Base-by-base conservation (phyloP, 2,797 vertebrate genomes). In the Kryptolebias ocellatus region DNA sequence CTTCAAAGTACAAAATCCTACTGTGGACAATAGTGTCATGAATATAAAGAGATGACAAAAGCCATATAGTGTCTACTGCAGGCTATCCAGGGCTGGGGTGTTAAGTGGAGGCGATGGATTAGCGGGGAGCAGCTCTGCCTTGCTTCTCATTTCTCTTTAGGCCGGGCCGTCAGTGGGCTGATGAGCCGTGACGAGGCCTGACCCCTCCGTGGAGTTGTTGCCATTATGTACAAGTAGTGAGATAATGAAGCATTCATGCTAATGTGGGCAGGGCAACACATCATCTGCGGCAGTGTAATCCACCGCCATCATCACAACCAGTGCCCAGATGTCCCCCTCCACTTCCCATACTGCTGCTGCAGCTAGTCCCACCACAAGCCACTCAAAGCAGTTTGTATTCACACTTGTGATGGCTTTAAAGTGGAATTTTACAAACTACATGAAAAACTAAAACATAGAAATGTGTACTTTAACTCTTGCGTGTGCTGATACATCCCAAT, bases 171-270 rank as follows among this genome's bases (percentile, higher is more conserved):
- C 93, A 92, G 90, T 91, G 72, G 89, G 90, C 90, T 94, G 93
- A 95, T 95, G 94, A 95, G 93, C 90, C 92, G 87, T 92, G 91
- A 79, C 90, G 85, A 87, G 92, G 83, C 90, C 92, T 94, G 93
- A 94, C 93, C 93, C 91, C 92, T 93, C 90, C 53, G 87, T 92
- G 92, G 91, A 90, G 90, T 90, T 89, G 90, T 93, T 94, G 90
- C 92, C 92, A 95, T 95, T 94, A 95, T 92, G 92, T 94, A 94
- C 93, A 93, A 94, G 93, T 90, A 91, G 82, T 83, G 86, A 88
- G 90, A 94, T 95, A 95, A 95, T 94, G 94, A 95, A 93, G 94
- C 92, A 90, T 94, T 92, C 91, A 93, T 94, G 92, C 91, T 94
- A 94, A 94, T 94, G 93, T 90, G 65, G 84, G 77, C 81, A 47